Percentiles rank a stretch among this genome's conserved stretches.
These are phyloP conservation scores for Spizella passerina DNA, from an alignment of 2,797 vertebrate genomes.

Conservation along the genomic window DNA sequence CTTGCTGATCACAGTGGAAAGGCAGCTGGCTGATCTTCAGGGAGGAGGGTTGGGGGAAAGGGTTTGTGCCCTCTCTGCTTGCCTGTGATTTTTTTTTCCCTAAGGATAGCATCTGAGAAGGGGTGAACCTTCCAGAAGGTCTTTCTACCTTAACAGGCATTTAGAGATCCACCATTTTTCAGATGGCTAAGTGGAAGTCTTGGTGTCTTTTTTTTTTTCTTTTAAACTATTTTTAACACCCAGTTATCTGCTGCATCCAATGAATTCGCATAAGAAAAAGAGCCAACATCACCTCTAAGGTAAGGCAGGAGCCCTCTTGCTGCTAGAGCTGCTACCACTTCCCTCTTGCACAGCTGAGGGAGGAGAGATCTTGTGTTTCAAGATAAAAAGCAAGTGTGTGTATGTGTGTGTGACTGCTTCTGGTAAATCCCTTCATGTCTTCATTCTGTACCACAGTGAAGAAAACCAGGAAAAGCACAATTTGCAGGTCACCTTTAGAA, in stretches of 20 bases:
- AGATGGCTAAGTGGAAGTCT: conserved; percentile 3
- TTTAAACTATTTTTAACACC: conserved; percentile 23
- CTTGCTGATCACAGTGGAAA: background rate
- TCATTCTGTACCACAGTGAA: background rate
- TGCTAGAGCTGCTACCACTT: background rate
- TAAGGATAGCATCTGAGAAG: background rate
- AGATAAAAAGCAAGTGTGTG: background rate
- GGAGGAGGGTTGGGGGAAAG: background rate
- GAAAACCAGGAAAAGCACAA: background rate
- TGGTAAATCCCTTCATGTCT: background rate
- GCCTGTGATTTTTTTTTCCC: background rate
- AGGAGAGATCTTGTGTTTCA: background rate
- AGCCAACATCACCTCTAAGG: conserved; percentile 3
- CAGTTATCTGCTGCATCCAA: conserved; percentile 63
- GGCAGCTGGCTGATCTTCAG: background rate
- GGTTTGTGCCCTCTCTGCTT: background rate
- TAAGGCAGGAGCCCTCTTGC: conserved; percentile 41
- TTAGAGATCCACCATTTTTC: background rate
- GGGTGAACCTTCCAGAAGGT: background rate
- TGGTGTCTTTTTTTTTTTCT: background rate
- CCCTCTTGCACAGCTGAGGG: background rate
- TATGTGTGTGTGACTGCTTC: background rate
- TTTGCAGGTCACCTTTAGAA: background rate
- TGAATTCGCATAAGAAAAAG: conserved; percentile 36
- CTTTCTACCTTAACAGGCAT: background rate